Conservation (phyloP, 2,888 invertebrate genomes). For the Rhopalosiphum nymphaeae region DNA sequence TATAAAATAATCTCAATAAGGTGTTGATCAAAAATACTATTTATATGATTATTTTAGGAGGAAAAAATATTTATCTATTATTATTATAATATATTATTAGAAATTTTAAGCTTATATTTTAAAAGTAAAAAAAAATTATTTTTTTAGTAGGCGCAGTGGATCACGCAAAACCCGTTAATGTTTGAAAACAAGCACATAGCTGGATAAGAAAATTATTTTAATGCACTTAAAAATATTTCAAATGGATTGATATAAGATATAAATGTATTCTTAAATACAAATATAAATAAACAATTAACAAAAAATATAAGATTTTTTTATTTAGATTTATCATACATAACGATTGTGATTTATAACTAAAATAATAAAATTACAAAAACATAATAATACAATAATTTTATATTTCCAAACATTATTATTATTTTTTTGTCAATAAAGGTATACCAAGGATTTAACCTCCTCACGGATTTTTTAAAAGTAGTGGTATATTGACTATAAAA, state of each 20-base stretch:
- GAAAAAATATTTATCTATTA: neutral
- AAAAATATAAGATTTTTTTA: neutral
- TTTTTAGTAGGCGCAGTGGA: neutral
- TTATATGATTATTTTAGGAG: neutral
- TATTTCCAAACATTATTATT: neutral
- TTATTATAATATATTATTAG: neutral
- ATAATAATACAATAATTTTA: neutral
- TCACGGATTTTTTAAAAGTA: too few species aligned
- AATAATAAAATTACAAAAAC: neutral
- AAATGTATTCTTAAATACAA: neutral
- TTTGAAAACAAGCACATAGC: neutral
- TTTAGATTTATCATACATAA: neutral
- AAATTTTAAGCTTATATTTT: neutral
- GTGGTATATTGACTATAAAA: too few species aligned
- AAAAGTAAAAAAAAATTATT: neutral
- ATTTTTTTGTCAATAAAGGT: too few species aligned
- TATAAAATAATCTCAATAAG: neutral
- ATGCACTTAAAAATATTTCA: neutral
- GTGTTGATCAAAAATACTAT: neutral
- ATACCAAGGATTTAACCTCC: too few species aligned
- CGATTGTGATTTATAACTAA: neutral
- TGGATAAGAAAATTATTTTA: neutral
- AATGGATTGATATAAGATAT: neutral
- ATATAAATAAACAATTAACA: neutral
- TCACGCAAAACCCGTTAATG: neutral